These are phyloP conservation scores for Paracentrotus lividus DNA, from an alignment of 53 echinoderm and acorn worm genomes.

Conservation along the genomic window DNA sequence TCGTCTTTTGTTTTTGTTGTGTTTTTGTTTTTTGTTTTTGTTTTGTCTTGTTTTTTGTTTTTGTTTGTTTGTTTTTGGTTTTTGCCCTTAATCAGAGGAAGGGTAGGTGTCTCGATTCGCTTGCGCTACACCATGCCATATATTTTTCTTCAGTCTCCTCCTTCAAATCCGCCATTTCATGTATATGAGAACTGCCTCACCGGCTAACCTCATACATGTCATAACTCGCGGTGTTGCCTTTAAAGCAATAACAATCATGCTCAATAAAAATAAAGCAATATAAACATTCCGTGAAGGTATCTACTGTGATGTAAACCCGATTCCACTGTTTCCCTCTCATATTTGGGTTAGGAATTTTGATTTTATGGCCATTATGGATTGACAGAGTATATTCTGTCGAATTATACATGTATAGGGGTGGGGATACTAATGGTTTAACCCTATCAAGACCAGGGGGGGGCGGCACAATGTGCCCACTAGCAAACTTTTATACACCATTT, in stretches of 20 bases:
- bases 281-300: constrained; percentile 49
- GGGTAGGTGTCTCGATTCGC: too few relatives aligned
- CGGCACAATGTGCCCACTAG: too few relatives aligned
- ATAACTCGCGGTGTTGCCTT: constrained; percentile 49
- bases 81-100: background rate
- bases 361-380: constrained; percentile 5
- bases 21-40: background rate
- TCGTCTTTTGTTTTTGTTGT: background rate
- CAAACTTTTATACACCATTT: too few relatives aligned
- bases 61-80: background rate
- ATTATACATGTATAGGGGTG: too few relatives aligned
- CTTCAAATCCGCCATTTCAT: background rate
- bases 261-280: constrained; percentile 34
- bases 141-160: background rate
- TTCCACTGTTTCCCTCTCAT: background rate
- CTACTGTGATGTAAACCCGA: background rate
- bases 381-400: too few relatives aligned
- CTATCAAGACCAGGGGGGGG: too few relatives aligned
- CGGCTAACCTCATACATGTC: constrained; percentile 21
- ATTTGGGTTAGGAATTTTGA: constrained; percentile 5
- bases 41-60: background rate
- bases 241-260: constrained; percentile 54
- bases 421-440: too few relatives aligned
- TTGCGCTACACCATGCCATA: background rate
- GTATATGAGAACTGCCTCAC: background rate